phyloP scores from a whole-genome alignment of 2,113 vertebrate species.

The Corythornis vintsioides region DNA sequence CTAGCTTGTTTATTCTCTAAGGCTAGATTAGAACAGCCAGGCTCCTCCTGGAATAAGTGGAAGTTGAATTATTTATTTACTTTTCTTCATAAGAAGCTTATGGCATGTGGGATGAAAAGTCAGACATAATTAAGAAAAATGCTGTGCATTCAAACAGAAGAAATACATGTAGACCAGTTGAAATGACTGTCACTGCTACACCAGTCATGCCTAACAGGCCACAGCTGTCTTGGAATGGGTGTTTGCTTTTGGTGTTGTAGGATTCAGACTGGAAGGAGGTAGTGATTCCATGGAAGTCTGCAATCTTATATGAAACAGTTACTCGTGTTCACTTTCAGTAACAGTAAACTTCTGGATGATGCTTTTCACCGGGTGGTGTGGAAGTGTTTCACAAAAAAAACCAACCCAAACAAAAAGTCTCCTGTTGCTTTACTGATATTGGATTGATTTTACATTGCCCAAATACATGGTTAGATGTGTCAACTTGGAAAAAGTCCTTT shows the following conservation, averaged over 20 bases:
- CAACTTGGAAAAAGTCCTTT: background rate
- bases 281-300: background rate
- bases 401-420: background rate
- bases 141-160: constrained; percentile 29
- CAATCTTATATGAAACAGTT: background rate
- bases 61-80: constrained; percentile 74
- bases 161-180: background rate
- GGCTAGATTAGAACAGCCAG: constrained; percentile 70
- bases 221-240: background rate
- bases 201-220: background rate
- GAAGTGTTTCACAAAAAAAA: background rate
- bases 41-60: constrained; percentile 61
- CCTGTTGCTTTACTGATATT: background rate
- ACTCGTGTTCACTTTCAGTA: background rate
- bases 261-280: background rate
- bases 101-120: constrained; percentile 64
- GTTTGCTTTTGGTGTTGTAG: background rate
- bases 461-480: background rate
- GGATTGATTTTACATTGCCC: background rate
- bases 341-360: background rate
- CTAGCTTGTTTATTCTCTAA: constrained; percentile 70
- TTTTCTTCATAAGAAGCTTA: constrained; percentile 72
- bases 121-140: constrained; percentile 72
- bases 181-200: background rate
- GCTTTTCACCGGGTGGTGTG: background rate